These are phyloP conservation scores for Apomyelois bistriatella DNA, from an alignment of 2,888 invertebrate species.

Conservation along the genomic window DNA sequence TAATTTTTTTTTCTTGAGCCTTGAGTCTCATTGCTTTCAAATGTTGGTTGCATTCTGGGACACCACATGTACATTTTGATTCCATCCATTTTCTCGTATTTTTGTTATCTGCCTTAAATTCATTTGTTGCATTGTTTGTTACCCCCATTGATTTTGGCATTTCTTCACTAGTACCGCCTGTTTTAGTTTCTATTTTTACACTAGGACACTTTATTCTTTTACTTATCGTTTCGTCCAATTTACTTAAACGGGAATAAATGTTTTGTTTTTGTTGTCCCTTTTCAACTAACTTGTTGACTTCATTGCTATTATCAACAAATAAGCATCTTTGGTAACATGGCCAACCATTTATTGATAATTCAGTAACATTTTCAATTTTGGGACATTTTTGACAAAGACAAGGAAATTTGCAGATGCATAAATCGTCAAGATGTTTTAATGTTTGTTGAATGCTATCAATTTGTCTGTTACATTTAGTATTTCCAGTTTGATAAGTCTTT, in stretches of 20 bases:
- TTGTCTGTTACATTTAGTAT: not conserved
- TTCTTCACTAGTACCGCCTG: too few relatives aligned
- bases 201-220: too few relatives aligned
- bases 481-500: not conserved
- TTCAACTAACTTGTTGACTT: not conserved
- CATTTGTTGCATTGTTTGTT: too few relatives aligned
- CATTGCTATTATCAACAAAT: not conserved
- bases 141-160: not conserved
- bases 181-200: too few relatives aligned
- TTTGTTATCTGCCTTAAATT: not conserved
- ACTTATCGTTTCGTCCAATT: too few relatives aligned
- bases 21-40: not conserved
- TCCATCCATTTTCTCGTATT: not conserved
- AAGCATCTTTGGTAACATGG: not conserved
- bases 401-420: not conserved
- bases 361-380: conserved; percentile 15
- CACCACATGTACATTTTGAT: not conserved
- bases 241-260: too few relatives aligned
- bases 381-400: conserved; percentile 1
- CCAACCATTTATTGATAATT: not conserved
- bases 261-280: not conserved
- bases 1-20: not conserved
- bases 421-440: not conserved
- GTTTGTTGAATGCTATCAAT: not conserved
- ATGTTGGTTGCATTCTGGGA: not conserved